Base-by-base conservation (phyloP, 2,888 invertebrate species). In the Sphaerophoria taeniata region DNA sequence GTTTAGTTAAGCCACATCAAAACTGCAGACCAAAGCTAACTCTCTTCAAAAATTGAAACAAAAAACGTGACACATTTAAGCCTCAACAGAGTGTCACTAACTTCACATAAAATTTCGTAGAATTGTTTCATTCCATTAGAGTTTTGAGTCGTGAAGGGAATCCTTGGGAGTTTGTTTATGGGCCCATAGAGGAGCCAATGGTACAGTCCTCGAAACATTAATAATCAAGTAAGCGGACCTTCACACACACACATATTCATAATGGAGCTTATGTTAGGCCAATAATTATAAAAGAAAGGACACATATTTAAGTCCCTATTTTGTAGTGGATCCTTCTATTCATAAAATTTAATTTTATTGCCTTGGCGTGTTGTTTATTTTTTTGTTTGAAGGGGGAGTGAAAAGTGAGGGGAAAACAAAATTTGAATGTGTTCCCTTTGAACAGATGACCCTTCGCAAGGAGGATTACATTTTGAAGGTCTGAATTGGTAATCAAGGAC, bases 241-340 rank as follows among this genome's bases (percentile, higher is more conserved):
- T 49, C 71, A 67, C 67, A 71, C 65, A 67, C 75, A 80, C 84
- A 12, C 43, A 34, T 36, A 80, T 84, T 80, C 45, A 84, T 80
- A 75, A 80, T 80, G 75, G 55, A 84, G 71, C 84, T 84, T 79
- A 79, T 79, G 67, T 67, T 9, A 2, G 72, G 75, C 79, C 75
- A 84, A 84, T 84, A 80, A 74, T 84, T 80, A 80, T 72, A 80
- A 72, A 79, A 84, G 80, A 76, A 80, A 51, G 49, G 75, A 72
- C 75, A 80, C 80, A 78, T 67, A 69, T 24, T 11, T 9, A 2
- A 24, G 24, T 14, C 7, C 6, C 39, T 1, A 43, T 11, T 43
- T 9, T 43, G 16, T 33, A 34, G 31, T 1, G 63, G 3, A 24
- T 9, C n/a, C 33, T 53, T 51, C 58, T n/a, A 33, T 76, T 65